Evolutionary conservation across 64 coral and sea anemone genomes (phyloP).

Genomic region (Pachyseris speciosa): DNA sequence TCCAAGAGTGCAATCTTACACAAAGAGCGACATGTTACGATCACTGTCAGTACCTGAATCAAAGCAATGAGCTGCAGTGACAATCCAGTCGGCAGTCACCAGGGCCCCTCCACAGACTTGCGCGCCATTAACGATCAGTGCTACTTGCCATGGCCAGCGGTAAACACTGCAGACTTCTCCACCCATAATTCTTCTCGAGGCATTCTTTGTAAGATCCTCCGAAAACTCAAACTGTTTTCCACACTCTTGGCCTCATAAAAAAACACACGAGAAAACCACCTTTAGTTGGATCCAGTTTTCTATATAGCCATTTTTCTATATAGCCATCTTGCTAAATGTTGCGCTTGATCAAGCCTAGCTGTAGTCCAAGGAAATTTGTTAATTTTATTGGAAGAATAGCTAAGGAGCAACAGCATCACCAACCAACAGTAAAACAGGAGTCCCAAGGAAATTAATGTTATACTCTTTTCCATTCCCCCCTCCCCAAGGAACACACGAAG

Average conservation of each 20-base stretch:
- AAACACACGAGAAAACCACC: neutral
- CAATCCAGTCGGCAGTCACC: constrained; percentile 52
- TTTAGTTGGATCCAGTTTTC: neutral
- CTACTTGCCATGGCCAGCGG: constrained; percentile 82
- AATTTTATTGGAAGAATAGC: too few relatives aligned
- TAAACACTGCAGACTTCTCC: constrained; percentile 24
- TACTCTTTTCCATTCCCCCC: too few relatives aligned
- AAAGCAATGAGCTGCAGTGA: constrained; percentile 87
- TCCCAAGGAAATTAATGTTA: too few relatives aligned
- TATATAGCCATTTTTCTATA: too few relatives aligned
- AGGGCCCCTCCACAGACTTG: constrained; percentile 73
- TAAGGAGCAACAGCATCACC: too few relatives aligned
- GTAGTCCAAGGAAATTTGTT: too few relatives aligned
- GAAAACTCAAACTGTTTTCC: constrained; percentile 37
- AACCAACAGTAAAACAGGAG: too few relatives aligned
- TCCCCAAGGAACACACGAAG: too few relatives aligned
- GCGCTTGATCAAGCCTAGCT: too few relatives aligned
- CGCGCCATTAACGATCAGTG: constrained; percentile 45
- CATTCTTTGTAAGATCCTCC: neutral
- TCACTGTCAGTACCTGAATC: constrained; percentile 61
- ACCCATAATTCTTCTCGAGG: constrained; percentile 72
- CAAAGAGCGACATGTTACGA: too few relatives aligned
- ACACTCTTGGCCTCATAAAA: neutral
- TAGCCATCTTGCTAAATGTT: too few relatives aligned
- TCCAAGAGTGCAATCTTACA: too few relatives aligned